Evolutionary conservation across 2,888 invertebrate genomes (phyloP).

Genomic region (Girardia tigrina): DNA sequence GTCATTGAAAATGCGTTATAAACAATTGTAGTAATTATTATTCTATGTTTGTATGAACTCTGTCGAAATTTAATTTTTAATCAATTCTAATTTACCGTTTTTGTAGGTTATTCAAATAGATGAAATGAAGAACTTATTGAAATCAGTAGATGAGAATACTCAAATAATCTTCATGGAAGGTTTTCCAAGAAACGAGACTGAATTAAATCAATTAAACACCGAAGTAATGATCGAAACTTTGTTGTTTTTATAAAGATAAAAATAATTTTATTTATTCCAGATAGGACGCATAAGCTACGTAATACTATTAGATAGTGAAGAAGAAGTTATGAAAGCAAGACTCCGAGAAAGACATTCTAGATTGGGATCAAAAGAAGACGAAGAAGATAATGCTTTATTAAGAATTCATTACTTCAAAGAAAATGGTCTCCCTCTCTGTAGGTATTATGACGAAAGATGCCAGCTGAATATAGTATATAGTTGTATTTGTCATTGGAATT

Average conservation of each 20-base stretch:
- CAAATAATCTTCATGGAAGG: neutral
- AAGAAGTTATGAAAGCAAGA: neutral
- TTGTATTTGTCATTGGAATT: neutral
- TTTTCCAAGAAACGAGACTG: neutral
- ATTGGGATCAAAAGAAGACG: neutral
- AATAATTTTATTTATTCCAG: neutral
- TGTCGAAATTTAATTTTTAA: too few relatives aligned
- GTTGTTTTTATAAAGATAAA: neutral
- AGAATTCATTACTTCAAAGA: neutral
- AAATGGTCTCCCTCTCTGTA: constrained; percentile 1
- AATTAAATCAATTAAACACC: neutral
- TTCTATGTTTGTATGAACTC: too few relatives aligned
- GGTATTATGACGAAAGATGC: constrained; percentile 4
- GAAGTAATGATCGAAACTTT: neutral
- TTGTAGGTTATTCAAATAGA: neutral
- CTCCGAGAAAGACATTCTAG: neutral
- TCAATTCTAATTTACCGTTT: too few relatives aligned
- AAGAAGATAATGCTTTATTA: neutral
- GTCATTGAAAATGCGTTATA: too few relatives aligned
- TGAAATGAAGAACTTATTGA: neutral
- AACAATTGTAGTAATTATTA: too few relatives aligned
- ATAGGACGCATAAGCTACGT: neutral
- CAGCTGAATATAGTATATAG: neutral
- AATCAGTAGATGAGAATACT: neutral
- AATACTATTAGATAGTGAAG: neutral